Evolutionary conservation across 2,888 invertebrate species (phyloP).

Genomic region (Nomada fucata): DNA sequence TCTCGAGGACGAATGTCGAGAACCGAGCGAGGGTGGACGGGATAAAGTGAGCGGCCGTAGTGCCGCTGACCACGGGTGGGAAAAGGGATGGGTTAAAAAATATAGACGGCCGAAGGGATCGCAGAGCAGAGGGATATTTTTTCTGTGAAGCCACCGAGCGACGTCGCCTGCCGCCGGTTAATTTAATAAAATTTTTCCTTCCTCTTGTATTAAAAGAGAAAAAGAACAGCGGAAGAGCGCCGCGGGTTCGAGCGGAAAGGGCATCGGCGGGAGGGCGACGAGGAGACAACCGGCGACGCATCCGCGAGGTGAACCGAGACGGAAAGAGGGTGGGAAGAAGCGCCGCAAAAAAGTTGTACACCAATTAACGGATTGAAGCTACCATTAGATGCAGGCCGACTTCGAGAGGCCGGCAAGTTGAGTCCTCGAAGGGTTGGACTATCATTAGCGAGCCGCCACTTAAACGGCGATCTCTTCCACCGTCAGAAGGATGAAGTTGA

Average conservation of each 20-base stretch:
- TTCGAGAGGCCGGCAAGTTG: constrained; percentile 71
- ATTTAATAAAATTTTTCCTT: constrained; percentile 73
- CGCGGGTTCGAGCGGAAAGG: background rate
- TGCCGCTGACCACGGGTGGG: background rate
- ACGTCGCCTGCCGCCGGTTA: constrained; percentile 62
- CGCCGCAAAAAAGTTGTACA: constrained; percentile 75
- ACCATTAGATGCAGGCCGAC: constrained; percentile 77
- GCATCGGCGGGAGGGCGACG: background rate
- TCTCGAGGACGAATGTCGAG: constrained; percentile 64
- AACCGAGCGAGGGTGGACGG: constrained; percentile 37
- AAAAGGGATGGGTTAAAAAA: constrained; percentile 28
- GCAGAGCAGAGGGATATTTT: constrained; percentile 51
- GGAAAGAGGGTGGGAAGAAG: constrained; percentile 17
- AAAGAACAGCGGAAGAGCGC: constrained; percentile 27
- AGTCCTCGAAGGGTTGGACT: constrained; percentile 73
- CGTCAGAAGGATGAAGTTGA: constrained; percentile 62
- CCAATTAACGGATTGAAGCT: constrained; percentile 82
- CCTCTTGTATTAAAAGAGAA: constrained; percentile 33
- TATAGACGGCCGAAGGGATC: constrained; percentile 36
- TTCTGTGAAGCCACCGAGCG: constrained; percentile 62
- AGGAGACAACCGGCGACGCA: constrained; percentile 9
- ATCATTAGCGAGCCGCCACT: constrained; percentile 76
- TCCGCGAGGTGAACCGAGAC: constrained; percentile 19
- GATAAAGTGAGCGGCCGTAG: constrained; percentile 42
- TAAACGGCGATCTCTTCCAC: constrained; percentile 65